Conservation (phyloP, 2,888 invertebrate genomes). For the Brenthis ino region DNA sequence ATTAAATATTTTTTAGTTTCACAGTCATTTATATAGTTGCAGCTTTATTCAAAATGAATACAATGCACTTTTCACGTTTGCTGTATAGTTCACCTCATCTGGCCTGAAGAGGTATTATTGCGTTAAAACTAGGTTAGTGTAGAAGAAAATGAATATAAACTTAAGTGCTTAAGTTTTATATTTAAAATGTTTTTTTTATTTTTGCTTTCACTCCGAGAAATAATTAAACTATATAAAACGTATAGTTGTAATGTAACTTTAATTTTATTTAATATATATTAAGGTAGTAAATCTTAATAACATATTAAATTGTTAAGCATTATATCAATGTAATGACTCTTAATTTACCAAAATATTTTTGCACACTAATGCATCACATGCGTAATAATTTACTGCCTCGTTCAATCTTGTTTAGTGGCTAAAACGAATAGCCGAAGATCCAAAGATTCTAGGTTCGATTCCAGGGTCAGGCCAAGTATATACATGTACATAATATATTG, state of each 20-base stretch:
- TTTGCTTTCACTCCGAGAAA: not conserved
- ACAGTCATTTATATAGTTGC: constrained; percentile 21
- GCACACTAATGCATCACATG: too few species aligned
- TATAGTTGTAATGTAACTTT: not conserved
- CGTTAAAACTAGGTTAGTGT: constrained; percentile 30
- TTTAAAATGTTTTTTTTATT: constrained; percentile 3
- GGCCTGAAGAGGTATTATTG: constrained; percentile 26
- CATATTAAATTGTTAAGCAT: too few species aligned
- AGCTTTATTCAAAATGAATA: constrained; percentile 14
- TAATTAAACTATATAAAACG: too few species aligned
- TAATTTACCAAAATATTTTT: too few species aligned
- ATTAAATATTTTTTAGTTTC: constrained; percentile 17
- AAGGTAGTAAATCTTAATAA: not conserved
- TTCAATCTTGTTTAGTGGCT: too few species aligned
- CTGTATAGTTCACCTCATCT: constrained; percentile 27
- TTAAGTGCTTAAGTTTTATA: constrained; percentile 11
- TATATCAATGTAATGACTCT: too few species aligned
- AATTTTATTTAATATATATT: not conserved
- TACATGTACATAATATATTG: too few species aligned
- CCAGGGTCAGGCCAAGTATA: too few species aligned
- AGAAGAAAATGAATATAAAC: constrained; percentile 21
- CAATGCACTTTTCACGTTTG: constrained; percentile 20
- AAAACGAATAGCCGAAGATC: too few species aligned
- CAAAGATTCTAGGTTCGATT: too few species aligned
- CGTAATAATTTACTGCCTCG: too few species aligned